These are phyloP conservation scores for Liopterus haemorrhoidalis DNA, from an alignment of 2,888 invertebrate species.

Conservation along the genomic window DNA sequence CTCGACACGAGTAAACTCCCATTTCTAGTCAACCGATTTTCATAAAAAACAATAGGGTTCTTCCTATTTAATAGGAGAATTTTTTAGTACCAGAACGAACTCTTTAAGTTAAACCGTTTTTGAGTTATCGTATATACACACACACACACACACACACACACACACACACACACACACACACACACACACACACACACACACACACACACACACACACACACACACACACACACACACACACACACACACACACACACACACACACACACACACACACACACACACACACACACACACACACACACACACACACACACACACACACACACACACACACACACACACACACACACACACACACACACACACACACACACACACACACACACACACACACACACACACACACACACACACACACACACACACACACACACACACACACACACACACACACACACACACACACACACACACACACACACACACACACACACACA, in stretches of 20 bases:
- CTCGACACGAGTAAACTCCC: too few relatives aligned
- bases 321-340: conserved; percentile 6
- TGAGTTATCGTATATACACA: too few relatives aligned
- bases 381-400: conserved; percentile 6
- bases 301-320: conserved; percentile 7
- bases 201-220: too few relatives aligned
- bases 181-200: too few relatives aligned
- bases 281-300: conserved; percentile 7
- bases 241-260: conserved; percentile 7
- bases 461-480: conserved; percentile 8
- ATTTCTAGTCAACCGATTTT: too few relatives aligned
- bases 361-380: conserved; percentile 7
- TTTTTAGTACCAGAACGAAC: too few relatives aligned
- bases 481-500: conserved; percentile 10
- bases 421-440: conserved; percentile 9
- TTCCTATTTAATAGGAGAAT: too few relatives aligned
- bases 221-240: conserved; percentile 3
- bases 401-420: conserved; percentile 8
- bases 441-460: conserved; percentile 9
- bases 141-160: too few relatives aligned
- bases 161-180: too few relatives aligned
- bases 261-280: conserved; percentile 6
- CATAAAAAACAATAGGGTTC: too few relatives aligned
- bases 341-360: conserved; percentile 7
- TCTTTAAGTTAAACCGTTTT: too few relatives aligned